Evolutionary conservation across 2,888 invertebrate genomes (phyloP), one percentile per base, ranked within the genome.

Genomic region (Watsonalla cultraria): DNA sequence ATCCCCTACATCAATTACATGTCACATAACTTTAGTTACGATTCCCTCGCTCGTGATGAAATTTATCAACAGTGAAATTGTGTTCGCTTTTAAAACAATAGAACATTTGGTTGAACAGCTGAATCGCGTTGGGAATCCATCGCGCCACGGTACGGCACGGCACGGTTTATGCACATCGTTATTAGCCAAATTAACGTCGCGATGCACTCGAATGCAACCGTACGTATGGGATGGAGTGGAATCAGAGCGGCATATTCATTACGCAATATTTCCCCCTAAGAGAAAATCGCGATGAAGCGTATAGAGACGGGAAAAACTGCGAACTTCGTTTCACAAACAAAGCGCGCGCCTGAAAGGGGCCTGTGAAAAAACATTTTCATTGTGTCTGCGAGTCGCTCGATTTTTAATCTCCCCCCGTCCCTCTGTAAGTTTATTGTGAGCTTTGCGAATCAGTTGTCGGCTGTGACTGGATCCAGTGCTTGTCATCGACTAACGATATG

Each of bases 261-360:
- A 84, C 82, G 81, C 76, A 72, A 77, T 82, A 84, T 82, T 82
- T 72, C 64, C 70, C 74, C 72, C 74, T 70, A 61, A 78, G 80
- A 79, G 76, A 74, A 78, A 76, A 79, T 83, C 73, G 81, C 78
- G 75, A 85, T 84, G 85, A 81, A 85, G 78, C 84, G 81, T 80
- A 79, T 77, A 77, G 80, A 80, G 80, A 77, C 79, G 69, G 76
- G 74, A 84, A 78, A 84, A 86, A 80, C 78, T 72, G 82, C 70
- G 84, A 88, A 89, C 83, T 89, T 88, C 86, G 85, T 88, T 90
- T 82, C 78, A 87, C 85, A 89, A 89, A 88, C 90, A 89, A 87
- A 86, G 86, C 85, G 67, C 66, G 62, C 69, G 80, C 70, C 80
- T 86, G 86, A 86, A 86, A 85, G 82, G 81, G 86, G 82, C 79